Evolutionary conservation across 2,113 vertebrate species (phyloP), one percentile per base, ranked within the genome.

Genomic region (Sphaerodactylus townsendi): DNA sequence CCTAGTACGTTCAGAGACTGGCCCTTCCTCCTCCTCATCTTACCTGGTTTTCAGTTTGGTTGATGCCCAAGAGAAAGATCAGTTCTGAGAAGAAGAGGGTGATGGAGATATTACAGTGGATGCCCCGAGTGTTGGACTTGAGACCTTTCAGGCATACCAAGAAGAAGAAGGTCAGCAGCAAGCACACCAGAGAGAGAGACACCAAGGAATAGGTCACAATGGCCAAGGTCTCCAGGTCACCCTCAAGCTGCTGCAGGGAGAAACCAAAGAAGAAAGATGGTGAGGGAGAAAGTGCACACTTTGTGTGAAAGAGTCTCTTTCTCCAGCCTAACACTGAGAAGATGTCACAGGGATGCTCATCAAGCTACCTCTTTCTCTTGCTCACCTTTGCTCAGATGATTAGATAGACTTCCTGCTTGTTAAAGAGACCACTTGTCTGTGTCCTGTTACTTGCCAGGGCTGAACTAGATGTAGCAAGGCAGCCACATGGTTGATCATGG

Each of bases 31-130:
- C 50, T 86, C 56, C 86, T 68, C 95, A n/a, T n/a, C n/a, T 90
- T 86, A 99, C 99, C 98, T 99, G 98, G 87, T 98, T 99, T 83
- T 99, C 98, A 0, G 98, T 99, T 92, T 95, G 98, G 92, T 98
- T 98, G 94, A 99, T 97, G 30, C 99, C 99, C 70, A 99, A 92
- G 84, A 99, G 95, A 91, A 98, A 99, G 75, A 99, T 96, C 72
- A 99, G 97, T 94, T 99, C 98, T 0, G 98, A 98, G 84, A 98
- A 91, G 77, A 99, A 97, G 86, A 98, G 97, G 71, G 98, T 98
- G 0, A 97, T 96, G 0, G 98, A 97, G 82, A 98, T 97, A 72
- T 99, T 99, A 83, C 96, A 98, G 70, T 99, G 97, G 95, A 99
- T 99, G 91, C 98, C 97, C 79, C 98, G 96, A 37, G 95, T 97